Evolutionary conservation across 2,113 vertebrate species (phyloP), one percentile per base, ranked within the genome.

Genomic region (Apistogramma diplotaenia): DNA sequence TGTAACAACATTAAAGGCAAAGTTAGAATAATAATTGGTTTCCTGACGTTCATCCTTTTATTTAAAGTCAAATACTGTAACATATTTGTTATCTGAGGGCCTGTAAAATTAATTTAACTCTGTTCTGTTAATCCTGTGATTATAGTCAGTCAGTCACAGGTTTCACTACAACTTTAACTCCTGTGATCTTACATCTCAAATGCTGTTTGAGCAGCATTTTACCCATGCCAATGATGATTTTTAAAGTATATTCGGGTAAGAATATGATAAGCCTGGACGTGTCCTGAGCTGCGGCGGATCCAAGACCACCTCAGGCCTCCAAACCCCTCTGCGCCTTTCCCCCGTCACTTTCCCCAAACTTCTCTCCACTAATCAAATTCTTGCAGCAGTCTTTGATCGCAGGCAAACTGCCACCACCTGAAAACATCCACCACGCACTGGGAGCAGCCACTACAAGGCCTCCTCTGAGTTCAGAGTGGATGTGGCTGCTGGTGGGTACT

Each of bases 401-500:
- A 10, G 61, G 74, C 25, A 74, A 85, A 78, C 82, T 83, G 71
- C 84, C 83, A 78, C 21, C n/a, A 19, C 53, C 43, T 35, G 35
- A 61, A 65, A 72, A 78, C 54, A 46, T 40, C 74, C 54, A 6
- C 29, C 16, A 13, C 46, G 54, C 21, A 60, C 49, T 29, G 62
- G 67, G 12, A 23, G 6, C 25, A 35, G 35, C 23, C 58, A 25
- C 29, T n/a, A 1, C 7, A 77, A 49, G 51, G 29, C 81, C 77
- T 85, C 83, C 67, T 81, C n/a, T 56, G 57, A 29, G 74, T 21
- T 76, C 43, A 3, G 43, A 37, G 58, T 31, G 74, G 46, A 4
- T 27, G 27, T 70, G 33, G 79, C 40, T 55, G 76, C 57, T 57
- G 62, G 78, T 54, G 91, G 77, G 84, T 83, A 51, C 88, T 72